Percentiles rank a stretch among this genome's conserved stretches.
Conservation (phyloP, 1,140 invertebrate genomes). For the Drosophila persimilis region DNA sequence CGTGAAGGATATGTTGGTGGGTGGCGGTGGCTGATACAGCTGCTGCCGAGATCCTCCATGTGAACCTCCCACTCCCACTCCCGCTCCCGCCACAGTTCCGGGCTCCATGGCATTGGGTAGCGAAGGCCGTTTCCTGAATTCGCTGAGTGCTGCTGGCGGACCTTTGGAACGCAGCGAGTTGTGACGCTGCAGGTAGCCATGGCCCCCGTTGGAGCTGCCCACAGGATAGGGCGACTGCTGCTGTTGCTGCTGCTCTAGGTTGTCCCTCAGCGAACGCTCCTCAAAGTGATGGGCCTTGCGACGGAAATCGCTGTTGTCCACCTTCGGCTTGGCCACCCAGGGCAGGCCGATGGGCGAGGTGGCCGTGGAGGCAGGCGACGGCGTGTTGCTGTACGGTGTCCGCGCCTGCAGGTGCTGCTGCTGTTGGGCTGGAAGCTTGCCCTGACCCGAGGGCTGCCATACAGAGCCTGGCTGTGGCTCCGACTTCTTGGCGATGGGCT, state of each 20-base stretch:
- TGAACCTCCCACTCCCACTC: neutral
- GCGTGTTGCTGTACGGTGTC: constrained; percentile 55
- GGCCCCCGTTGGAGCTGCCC: constrained; percentile 6
- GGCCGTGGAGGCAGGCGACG: constrained; percentile 64
- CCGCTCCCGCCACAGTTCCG: neutral
- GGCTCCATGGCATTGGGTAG: constrained; percentile 79
- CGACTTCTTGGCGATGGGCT: constrained; percentile 70
- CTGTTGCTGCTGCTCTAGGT: constrained; percentile 54
- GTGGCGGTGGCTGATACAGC: constrained; percentile 40
- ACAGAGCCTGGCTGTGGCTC: constrained; percentile 25
- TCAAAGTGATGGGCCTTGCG: constrained; percentile 75
- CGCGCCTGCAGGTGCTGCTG: constrained; percentile 47
- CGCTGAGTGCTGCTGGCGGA: constrained; percentile 31
- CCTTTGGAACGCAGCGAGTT: constrained; percentile 69
- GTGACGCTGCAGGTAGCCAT: constrained; percentile 65
- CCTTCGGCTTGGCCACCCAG: constrained; percentile 75
- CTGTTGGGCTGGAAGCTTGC: constrained; percentile 34
- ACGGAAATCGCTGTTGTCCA: constrained; percentile 74
- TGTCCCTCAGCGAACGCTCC: constrained; percentile 67
- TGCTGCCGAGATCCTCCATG: constrained; percentile 8
- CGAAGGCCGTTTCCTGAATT: constrained; percentile 75
- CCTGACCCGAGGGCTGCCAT: constrained; percentile 9
- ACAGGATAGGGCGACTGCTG: constrained; percentile 37
- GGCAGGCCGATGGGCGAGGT: constrained; percentile 74
- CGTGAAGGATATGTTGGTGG: constrained; percentile 77